Conservation (phyloP, 2,888 invertebrate genomes). For the Pomacea canaliculata region DNA sequence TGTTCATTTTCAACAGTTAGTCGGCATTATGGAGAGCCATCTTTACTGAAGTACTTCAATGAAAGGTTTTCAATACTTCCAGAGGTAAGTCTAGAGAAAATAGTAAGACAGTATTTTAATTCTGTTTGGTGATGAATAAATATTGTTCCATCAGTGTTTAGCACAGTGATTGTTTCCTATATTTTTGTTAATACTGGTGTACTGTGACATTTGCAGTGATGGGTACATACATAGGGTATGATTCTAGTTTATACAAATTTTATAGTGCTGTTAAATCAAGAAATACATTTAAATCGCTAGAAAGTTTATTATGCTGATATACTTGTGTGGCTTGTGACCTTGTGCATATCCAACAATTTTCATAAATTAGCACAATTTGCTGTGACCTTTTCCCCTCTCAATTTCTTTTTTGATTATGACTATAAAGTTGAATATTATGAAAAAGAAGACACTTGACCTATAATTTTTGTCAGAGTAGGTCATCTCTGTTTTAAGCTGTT, state of each 20-base stretch:
- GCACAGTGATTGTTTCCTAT: neutral
- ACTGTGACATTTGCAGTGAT: too few species aligned
- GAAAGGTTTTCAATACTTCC: conserved; percentile 52
- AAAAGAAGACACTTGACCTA: too few species aligned
- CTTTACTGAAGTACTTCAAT: conserved; percentile 38
- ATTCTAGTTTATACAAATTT: neutral
- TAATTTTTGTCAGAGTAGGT: too few species aligned
- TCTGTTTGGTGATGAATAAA: neutral
- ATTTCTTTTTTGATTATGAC: too few species aligned
- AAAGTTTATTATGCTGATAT: neutral
- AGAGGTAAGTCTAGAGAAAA: conserved; percentile 48
- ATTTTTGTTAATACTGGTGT: neutral
- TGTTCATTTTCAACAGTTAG: conserved; percentile 37
- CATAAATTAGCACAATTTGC: too few species aligned
- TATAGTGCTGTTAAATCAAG: neutral
- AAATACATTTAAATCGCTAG: neutral
- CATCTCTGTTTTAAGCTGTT: too few species aligned
- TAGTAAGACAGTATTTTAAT: neutral
- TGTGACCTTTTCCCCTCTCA: too few species aligned
- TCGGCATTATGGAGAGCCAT: conserved; percentile 30
- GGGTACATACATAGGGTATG: too few species aligned
- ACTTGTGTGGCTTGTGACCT: too few species aligned
- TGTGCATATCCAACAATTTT: too few species aligned
- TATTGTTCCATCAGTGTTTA: neutral
- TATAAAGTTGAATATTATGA: too few species aligned